These are phyloP conservation scores for Heliothis peltigera DNA, from an alignment of 2,888 invertebrate species.

Conservation along the genomic window DNA sequence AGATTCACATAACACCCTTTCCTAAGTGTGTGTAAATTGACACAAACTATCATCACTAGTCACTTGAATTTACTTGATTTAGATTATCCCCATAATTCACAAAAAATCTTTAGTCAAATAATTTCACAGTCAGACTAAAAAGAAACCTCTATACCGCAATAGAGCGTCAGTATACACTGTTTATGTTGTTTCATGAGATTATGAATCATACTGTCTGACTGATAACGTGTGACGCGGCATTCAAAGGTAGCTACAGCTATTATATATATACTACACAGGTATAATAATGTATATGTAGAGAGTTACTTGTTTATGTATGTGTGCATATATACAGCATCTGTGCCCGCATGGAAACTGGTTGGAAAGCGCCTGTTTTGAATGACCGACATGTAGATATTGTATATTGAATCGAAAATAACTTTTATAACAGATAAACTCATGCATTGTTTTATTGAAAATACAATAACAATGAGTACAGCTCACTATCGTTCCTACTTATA, in stretches of 20 bases:
- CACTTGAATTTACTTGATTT: conserved; percentile 24
- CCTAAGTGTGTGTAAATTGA: conserved; percentile 17
- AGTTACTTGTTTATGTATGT: conserved; percentile 16
- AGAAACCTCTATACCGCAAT: conserved; percentile 51
- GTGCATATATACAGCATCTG: conserved; percentile 4
- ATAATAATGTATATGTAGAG: conserved; percentile 24
- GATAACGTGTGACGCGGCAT: conserved; percentile 68
- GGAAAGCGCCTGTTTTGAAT: conserved; percentile 30
- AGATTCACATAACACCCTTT: conserved; percentile 9
- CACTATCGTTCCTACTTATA: too few species aligned
- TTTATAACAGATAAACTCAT: conserved; percentile 8
- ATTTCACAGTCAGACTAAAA: conserved; percentile 9
- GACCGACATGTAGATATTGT: background rate
- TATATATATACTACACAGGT: conserved; percentile 8
- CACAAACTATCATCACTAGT: conserved; percentile 26
- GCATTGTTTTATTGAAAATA: conserved; percentile 3
- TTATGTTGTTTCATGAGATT: conserved; percentile 63
- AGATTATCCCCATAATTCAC: conserved; percentile 11
- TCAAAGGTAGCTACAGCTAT: conserved; percentile 49
- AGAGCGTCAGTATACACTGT: conserved; percentile 48
- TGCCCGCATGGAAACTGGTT: conserved; percentile 25
- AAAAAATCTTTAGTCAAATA: conserved; percentile 19
- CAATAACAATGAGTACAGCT: background rate
- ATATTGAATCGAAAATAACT: conserved; percentile 10
- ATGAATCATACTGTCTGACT: conserved; percentile 68